Conservation (phyloP, 2,888 invertebrate species). For the Ethmia dodecea region DNA sequence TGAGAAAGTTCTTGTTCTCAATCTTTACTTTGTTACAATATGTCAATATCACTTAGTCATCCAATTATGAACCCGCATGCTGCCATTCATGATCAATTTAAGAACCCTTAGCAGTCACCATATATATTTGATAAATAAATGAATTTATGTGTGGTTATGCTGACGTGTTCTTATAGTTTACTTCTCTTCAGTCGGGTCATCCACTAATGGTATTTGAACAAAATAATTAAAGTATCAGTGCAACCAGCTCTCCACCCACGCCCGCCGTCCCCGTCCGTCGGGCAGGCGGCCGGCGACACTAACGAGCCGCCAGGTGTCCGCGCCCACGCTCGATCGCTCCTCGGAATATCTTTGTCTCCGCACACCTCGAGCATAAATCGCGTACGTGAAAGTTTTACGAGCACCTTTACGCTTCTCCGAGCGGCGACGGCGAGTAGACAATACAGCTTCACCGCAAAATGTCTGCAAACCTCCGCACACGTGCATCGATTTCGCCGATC, state of each 20-base stretch:
- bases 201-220: conserved; percentile 4
- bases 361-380: conserved; percentile 65
- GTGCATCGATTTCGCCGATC: conserved; percentile 71
- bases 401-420: conserved; percentile 67
- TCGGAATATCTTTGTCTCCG: conserved; percentile 68
- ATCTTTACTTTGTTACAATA: conserved; percentile 30
- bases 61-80: conserved; percentile 63
- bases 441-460: conserved; percentile 59
- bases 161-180: too few relatives aligned
- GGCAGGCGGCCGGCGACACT: conserved; percentile 60
- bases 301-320: conserved; percentile 73
- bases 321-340: conserved; percentile 64
- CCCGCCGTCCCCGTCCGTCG: conserved; percentile 28
- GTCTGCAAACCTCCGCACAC: conserved; percentile 57
- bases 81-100: conserved; percentile 52
- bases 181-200: conserved; percentile 1
- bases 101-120: conserved; percentile 26
- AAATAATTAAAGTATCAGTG: conserved; percentile 14
- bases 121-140: not conserved
- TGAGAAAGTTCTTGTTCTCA: conserved; percentile 31
- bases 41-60: conserved; percentile 54
- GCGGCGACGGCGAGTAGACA: conserved; percentile 55
- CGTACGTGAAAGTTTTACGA: conserved; percentile 75
- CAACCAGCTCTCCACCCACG: conserved; percentile 27
- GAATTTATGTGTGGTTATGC: not conserved